A percentile compares a stretch with the other conserved stretches of the same genome.
phyloP scores from a whole-genome alignment of 2,113 vertebrate genomes.

The Pycnonotus jocosus region DNA sequence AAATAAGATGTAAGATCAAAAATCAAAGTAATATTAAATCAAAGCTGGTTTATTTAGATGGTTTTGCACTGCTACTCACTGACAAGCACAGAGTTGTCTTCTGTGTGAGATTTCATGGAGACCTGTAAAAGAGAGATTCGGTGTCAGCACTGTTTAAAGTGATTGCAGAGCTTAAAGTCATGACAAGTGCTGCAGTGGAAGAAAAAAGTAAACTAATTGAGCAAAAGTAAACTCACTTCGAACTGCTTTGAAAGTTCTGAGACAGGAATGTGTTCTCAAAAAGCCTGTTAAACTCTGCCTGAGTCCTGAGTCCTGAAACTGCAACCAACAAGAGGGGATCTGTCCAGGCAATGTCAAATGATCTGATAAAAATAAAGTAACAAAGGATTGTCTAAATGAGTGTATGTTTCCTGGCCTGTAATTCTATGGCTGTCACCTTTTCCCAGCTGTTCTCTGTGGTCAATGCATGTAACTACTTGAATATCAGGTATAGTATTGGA shows the following conservation, averaged over 20 bases:
- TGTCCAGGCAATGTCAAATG: neutral
- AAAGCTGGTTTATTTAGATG: neutral
- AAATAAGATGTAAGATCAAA: neutral
- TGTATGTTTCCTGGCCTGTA: neutral
- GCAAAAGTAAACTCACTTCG: neutral
- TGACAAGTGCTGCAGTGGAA: neutral
- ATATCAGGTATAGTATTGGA: neutral
- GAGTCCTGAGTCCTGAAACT: neutral
- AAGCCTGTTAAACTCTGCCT: neutral
- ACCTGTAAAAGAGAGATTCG: neutral
- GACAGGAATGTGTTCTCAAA: neutral
- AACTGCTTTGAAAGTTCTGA: neutral
- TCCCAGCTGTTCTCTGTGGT: neutral
- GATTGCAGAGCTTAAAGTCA: neutral
- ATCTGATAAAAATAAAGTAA: neutral
- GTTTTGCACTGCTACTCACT: neutral
- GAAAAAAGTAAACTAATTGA: neutral
- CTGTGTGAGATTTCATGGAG: neutral
- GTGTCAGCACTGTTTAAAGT: neutral
- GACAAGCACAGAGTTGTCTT: neutral
- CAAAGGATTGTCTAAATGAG: neutral
- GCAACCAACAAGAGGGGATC: neutral
- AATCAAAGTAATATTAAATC: neutral
- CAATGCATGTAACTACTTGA: neutral
- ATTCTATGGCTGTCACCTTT: neutral